Base-by-base conservation (phyloP, 2,888 invertebrate species). In the Watsonalla binaria region DNA sequence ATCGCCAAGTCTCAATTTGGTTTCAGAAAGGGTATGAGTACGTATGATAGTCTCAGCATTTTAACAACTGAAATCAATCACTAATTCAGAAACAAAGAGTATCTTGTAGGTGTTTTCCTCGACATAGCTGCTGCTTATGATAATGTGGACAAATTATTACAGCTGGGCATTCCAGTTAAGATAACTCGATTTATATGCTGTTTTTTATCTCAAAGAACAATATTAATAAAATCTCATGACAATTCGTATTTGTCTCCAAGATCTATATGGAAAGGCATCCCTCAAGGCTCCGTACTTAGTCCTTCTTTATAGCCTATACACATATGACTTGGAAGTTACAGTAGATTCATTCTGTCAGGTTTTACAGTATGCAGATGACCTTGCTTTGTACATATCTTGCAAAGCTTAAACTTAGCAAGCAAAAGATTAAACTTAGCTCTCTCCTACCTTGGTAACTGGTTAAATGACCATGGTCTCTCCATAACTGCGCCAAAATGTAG, bases 51-150 rank as follows among this genome's bases (percentile, higher is more conserved):
- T 6, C 45, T 74, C 6, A 50, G 61, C 8, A 59, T 68, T n/a
- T 45, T 72, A 1, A 51, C 56, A 2, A 53, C 68, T 0, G 68
- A 68, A 15, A 59, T 66, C 8, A 53, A 56, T 7, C 6, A 61
- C 0, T 59, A 66, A 5, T 64, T 63, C 24, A 34, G 49, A 0
- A 52, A 53, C 0, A 55, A 59, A 14, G 51, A 65, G 47, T 59
- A 45, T 6, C 11, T 66, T 0, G 52, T 68, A 0, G 67, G 53
- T 0, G 62, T 58, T 2, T 73, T 71, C 46, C 50, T 71, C 0
- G 72, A 73, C 47, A 56, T 71, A 2, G n/a, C 56, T 0, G 54
- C 67, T 0, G 70, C 68, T 5, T 70, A 69, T 51, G 69, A 70
- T 37, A 66, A 59, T 51, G 66, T 69, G 6, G 50, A 60, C 5